phyloP scores from a whole-genome alignment of 1,140 invertebrate species.

The Maniola jurtina region DNA sequence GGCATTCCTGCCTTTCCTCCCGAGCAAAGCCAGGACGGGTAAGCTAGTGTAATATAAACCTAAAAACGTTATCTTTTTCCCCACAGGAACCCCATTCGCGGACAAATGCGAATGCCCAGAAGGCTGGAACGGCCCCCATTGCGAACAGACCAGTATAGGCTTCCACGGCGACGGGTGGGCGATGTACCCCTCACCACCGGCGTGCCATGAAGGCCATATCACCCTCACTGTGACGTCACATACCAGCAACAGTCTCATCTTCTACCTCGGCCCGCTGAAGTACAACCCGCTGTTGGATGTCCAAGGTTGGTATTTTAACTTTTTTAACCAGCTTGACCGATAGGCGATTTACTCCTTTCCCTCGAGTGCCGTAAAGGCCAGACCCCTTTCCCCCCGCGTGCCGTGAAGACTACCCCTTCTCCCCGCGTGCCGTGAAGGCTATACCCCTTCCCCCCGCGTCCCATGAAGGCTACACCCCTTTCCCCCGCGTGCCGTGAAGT shows the following conservation, averaged over 20 bases:
- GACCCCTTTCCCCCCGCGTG: no score
- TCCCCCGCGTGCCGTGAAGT: no score
- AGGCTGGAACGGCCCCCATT: constrained; percentile 91
- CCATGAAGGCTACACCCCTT: no score
- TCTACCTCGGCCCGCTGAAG: constrained; percentile 93
- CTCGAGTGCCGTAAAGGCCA: no score
- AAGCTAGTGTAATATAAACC: no score
- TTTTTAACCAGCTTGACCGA: background rate
- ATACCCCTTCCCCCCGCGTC: no score
- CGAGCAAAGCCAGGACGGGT: no score
- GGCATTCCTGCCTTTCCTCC: no score
- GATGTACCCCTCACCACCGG: constrained; percentile 89
- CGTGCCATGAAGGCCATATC: constrained; percentile 87
- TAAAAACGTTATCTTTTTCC: constrained; percentile 2
- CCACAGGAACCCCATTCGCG: constrained; percentile 79
- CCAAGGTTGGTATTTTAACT: constrained; percentile 71
- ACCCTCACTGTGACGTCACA: constrained; percentile 89
- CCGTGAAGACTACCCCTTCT: no score
- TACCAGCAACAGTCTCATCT: constrained; percentile 88
- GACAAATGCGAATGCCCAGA: constrained; percentile 83
- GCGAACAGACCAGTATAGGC: constrained; percentile 91
- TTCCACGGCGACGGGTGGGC: constrained; percentile 94
- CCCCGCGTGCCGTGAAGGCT: no score
- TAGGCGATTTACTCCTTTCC: no score
- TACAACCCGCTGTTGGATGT: constrained; percentile 81